Evolutionary conservation across 2,797 vertebrate species (phyloP), one percentile per base, ranked within the genome.

Genomic region (Cossypha caffra): DNA sequence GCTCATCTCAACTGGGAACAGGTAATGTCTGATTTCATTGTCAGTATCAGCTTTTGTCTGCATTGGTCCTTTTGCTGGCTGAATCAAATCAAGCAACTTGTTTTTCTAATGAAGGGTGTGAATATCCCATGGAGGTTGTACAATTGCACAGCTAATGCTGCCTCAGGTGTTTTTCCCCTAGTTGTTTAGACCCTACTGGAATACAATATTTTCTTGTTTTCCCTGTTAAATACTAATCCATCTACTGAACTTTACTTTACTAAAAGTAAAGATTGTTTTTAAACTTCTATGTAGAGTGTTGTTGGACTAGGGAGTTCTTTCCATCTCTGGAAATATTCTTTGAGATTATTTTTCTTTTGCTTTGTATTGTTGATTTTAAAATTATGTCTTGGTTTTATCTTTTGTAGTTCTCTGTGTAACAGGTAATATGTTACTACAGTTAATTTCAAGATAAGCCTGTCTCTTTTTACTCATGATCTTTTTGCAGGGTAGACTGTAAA

Each of bases 1-100:
- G 96, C 97, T 9, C 99, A 98, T 90, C 98, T 99, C 66, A 98
- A 78, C 64, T 99, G 99, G 99, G 98, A 99, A n/a, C 98, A 99
- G 99, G 99, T 99, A 97, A 97, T 50, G 35, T 67, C 21, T 82
- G 4, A 47, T 86, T 79, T 82, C 29, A 20, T 45, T 82, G n/a
- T 78, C 40, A 14, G 6, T 13, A 24, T 47, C 13, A 21, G 52
- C 24, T 73, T 62, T 45, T 55, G 25, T 77, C 47, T 88, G 61
- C 35, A 5, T 20, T 33, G 28, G 9, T 62, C 0, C 0, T 45
- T 59, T 86, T 75, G 16, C 50, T 86, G 61, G 17, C 66, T 74
- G 19, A 66, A 66, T 81, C 40, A 67, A 66, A 48, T 66, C 52
- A 42, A 61, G 8, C 45, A 43, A 13, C 19, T 72, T 76, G 16